A percentile compares a stretch with the other conserved stretches of the same genome.
Evolutionary conservation across 1,140 invertebrate species (phyloP).

Genomic region (Mizuhopecten yessoensis): DNA sequence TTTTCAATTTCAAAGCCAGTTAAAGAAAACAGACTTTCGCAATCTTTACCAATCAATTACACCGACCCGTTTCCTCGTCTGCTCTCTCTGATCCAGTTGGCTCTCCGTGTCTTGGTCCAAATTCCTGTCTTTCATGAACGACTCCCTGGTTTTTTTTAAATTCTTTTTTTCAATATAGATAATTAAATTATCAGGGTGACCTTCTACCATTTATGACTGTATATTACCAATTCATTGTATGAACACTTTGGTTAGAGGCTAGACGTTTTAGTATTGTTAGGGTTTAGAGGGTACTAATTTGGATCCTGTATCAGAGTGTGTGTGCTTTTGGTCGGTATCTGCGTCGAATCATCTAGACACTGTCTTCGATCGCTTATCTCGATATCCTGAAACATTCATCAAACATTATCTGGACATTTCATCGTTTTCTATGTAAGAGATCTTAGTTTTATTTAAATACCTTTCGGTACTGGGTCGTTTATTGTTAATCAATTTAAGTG

Average conservation of each 20-base stretch:
- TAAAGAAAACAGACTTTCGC: conserved; percentile 31
- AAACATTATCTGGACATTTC: not conserved
- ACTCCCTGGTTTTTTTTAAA: not conserved
- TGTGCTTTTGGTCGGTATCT: not conserved
- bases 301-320: not conserved
- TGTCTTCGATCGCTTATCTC: conserved; percentile 17
- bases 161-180: not conserved
- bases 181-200: not conserved
- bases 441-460: conserved; percentile 29
- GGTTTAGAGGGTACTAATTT: conserved; percentile 14
- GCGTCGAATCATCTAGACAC: not conserved
- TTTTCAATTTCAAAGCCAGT: conserved; percentile 34
- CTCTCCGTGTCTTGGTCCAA: not conserved
- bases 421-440: conserved; percentile 28
- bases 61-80: not conserved
- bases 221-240: not conserved
- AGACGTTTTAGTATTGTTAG: not conserved
- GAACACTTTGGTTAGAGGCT: conserved; percentile 26
- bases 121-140: not conserved
- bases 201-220: not conserved
- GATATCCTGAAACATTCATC: not conserved
- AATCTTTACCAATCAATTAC: conserved; percentile 35
- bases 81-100: not conserved
- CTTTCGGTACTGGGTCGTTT: not conserved
- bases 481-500: conserved; percentile 20